A percentile compares a stretch with the other conserved stretches of the same genome.
phyloP scores from a whole-genome alignment of 2,888 invertebrate species.

The Melanargia galathea region DNA sequence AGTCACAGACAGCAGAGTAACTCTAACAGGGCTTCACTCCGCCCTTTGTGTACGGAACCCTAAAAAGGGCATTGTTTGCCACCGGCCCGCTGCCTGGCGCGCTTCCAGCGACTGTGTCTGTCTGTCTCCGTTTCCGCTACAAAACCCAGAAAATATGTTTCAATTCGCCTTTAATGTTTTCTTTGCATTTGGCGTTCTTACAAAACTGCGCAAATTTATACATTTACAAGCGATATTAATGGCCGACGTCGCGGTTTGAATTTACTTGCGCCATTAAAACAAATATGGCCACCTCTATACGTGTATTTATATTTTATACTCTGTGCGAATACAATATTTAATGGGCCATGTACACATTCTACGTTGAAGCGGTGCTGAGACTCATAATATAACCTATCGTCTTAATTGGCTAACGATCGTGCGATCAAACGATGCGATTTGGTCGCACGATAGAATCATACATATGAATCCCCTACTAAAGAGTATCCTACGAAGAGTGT shows the following conservation, averaged over 20 bases:
- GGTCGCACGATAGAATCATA: too few relatives aligned
- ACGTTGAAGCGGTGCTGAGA: too few relatives aligned
- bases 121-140: conserved; percentile 58
- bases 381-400: too few relatives aligned
- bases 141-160: conserved; percentile 60
- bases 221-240: conserved; percentile 41
- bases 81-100: conserved; percentile 43
- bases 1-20: too few relatives aligned
- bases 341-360: background rate
- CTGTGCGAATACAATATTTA: background rate
- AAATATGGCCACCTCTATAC: background rate
- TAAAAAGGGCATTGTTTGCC: conserved; percentile 35
- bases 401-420: too few relatives aligned
- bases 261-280: conserved; percentile 24
- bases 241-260: conserved; percentile 29
- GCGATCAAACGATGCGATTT: too few relatives aligned
- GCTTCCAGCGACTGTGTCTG: conserved; percentile 48
- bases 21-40: too few relatives aligned
- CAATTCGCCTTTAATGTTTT: conserved; percentile 55
- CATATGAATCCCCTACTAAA: too few relatives aligned
- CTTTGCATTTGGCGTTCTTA: conserved; percentile 49
- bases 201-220: conserved; percentile 43
- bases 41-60: too few relatives aligned
- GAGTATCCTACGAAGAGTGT: too few relatives aligned
- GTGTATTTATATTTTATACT: too few relatives aligned